A percentile compares a stretch with the other conserved stretches of the same genome.
Evolutionary conservation across 2,113 vertebrate genomes (phyloP).

Genomic region (Brachypteracias leptosomus): DNA sequence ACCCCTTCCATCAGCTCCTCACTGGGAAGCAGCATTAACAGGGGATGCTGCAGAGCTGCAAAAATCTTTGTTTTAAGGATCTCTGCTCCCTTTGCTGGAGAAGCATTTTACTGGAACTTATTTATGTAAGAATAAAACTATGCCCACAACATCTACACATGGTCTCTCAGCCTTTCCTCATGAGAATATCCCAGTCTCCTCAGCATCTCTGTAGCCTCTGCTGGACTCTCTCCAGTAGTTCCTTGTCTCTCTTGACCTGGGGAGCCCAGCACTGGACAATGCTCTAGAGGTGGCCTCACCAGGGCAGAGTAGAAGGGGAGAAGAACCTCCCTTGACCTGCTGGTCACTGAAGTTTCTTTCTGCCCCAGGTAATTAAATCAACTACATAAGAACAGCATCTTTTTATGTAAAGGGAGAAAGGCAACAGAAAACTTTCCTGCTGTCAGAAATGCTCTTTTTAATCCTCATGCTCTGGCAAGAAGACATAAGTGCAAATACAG

Average conservation of each 20-base stretch:
- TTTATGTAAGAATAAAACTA: no score
- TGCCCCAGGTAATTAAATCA: not conserved
- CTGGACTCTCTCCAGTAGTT: no score
- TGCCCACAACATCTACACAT: not conserved
- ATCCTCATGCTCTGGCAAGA: slow-evolving; percentile 63
- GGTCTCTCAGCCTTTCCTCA: no score
- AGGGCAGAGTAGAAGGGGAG: not conserved
- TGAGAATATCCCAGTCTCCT: no score
- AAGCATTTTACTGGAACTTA: not conserved
- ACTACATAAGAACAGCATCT: not conserved
- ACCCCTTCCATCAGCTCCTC: not conserved
- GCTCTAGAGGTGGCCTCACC: no score
- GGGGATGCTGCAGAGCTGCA: not conserved
- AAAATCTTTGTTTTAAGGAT: not conserved
- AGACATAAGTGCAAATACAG: not conserved
- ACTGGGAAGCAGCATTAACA: not conserved
- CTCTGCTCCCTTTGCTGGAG: not conserved
- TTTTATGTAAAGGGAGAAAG: not conserved
- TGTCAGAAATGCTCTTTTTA: slow-evolving; percentile 64
- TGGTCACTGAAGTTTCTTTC: not conserved
- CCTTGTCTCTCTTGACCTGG: no score
- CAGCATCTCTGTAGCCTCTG: no score
- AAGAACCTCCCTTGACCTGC: not conserved
- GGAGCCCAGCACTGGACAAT: no score
- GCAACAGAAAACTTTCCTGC: slow-evolving; percentile 64